Conservation (phyloP, 2,797 vertebrate genomes). For the Chaunax sp. region DNA sequence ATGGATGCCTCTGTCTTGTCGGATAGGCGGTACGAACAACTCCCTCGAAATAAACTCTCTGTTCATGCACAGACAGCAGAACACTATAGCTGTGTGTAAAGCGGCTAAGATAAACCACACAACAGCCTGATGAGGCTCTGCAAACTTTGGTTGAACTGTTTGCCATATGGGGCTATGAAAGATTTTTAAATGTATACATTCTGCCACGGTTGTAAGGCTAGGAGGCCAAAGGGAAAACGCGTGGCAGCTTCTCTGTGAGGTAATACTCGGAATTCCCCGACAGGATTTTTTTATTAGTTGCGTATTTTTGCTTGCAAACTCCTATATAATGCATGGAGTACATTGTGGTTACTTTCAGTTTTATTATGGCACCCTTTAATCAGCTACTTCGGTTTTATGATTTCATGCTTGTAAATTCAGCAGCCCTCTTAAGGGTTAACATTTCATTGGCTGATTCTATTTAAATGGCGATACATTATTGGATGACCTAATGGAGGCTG, state of each 20-base stretch:
- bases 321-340: constrained; percentile 46
- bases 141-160: constrained; percentile 58
- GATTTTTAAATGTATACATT: constrained; percentile 49
- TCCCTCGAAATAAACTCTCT: constrained; percentile 49
- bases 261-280: constrained; percentile 33
- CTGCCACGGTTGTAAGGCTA: constrained; percentile 23
- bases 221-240: constrained; percentile 19
- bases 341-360: constrained; percentile 43
- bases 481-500: constrained; percentile 33
- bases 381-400: constrained; percentile 27
- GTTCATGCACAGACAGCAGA: constrained; percentile 12
- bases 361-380: constrained; percentile 49
- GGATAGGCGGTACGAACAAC: constrained; percentile 37
- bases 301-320: constrained; percentile 47
- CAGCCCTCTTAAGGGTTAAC: constrained; percentile 30
- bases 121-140: constrained; percentile 47
- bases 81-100: constrained; percentile 16
- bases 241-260: constrained; percentile 41
- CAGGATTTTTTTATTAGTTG: constrained; percentile 51
- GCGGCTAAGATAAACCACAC: constrained; percentile 39
- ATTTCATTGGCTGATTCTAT: constrained; percentile 36
- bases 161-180: constrained; percentile 66
- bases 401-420: constrained; percentile 25
- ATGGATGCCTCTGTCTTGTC: constrained; percentile 58
- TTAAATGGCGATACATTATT: constrained; percentile 41